These are phyloP conservation scores for Tenthredo mesomela DNA, from an alignment of 2,888 invertebrate genomes.

Conservation along the genomic window DNA sequence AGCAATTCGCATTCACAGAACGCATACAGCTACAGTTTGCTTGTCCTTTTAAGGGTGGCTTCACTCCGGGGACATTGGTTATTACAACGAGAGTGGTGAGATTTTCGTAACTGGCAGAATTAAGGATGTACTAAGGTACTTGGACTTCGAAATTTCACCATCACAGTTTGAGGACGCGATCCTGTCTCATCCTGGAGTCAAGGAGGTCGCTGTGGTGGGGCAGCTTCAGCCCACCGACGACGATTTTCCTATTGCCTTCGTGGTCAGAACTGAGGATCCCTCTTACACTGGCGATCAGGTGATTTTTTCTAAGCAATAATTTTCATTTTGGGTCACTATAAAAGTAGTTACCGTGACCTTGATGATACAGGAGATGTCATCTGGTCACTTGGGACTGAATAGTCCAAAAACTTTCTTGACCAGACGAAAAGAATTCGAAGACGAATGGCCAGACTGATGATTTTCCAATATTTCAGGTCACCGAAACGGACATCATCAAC, in stretches of 20 bases:
- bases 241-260: constrained; percentile 71
- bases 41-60: constrained; percentile 66
- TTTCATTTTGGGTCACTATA: too few relatives aligned
- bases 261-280: constrained; percentile 54
- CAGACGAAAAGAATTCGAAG: too few relatives aligned
- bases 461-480: constrained; percentile 22
- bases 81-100: constrained; percentile 68
- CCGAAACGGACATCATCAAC: constrained; percentile 46
- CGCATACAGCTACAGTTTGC: neutral
- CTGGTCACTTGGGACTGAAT: too few relatives aligned
- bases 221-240: constrained; percentile 65
- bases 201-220: constrained; percentile 69
- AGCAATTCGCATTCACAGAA: neutral
- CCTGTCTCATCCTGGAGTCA: constrained; percentile 65
- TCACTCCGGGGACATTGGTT: constrained; percentile 71
- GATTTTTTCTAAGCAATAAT: neutral
- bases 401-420: too few relatives aligned
- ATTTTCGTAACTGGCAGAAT: constrained; percentile 70
- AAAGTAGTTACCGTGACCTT: too few relatives aligned
- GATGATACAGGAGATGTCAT: too few relatives aligned
- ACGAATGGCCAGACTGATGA: too few relatives aligned
- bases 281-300: neutral
- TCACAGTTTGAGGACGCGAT: constrained; percentile 69
- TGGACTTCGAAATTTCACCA: constrained; percentile 70
- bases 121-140: constrained; percentile 71